These are phyloP conservation scores for Smithornis capensis DNA, from an alignment of 2,113 vertebrate species.

Conservation along the genomic window DNA sequence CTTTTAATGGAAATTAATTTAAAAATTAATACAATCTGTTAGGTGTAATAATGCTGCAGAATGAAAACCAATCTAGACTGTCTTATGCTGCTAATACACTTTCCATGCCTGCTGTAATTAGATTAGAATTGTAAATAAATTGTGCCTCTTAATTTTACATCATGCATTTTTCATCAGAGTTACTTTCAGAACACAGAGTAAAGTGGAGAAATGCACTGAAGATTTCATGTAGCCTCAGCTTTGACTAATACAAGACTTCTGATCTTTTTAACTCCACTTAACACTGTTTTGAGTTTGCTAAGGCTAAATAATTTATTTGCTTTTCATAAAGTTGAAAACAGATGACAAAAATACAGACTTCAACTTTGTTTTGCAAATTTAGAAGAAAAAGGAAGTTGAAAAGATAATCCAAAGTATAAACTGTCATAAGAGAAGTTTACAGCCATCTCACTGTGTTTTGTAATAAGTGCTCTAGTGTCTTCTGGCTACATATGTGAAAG, in stretches of 20 bases:
- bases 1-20: constrained; percentile 19
- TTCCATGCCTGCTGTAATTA: constrained; percentile 12
- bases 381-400: not conserved
- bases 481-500: not conserved
- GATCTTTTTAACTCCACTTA: not conserved
- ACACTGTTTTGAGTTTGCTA: not conserved
- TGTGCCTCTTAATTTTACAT: constrained; percentile 9
- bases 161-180: constrained; percentile 47
- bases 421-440: not conserved
- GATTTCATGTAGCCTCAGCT: not conserved
- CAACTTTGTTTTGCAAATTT: not conserved
- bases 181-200: not conserved
- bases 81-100: not conserved
- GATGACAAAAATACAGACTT: not conserved
- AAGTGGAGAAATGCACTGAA: not conserved
- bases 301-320: not conserved
- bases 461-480: not conserved
- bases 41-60: not conserved
- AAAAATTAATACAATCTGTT: not conserved
- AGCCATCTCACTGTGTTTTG: not conserved
- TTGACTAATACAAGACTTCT: not conserved
- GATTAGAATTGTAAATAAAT: constrained; percentile 47
- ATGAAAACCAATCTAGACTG: not conserved
- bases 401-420: not conserved
- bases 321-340: not conserved